These are phyloP conservation scores for Balanococcus diminutus DNA, from an alignment of 2,888 invertebrate species.

Conservation along the genomic window DNA sequence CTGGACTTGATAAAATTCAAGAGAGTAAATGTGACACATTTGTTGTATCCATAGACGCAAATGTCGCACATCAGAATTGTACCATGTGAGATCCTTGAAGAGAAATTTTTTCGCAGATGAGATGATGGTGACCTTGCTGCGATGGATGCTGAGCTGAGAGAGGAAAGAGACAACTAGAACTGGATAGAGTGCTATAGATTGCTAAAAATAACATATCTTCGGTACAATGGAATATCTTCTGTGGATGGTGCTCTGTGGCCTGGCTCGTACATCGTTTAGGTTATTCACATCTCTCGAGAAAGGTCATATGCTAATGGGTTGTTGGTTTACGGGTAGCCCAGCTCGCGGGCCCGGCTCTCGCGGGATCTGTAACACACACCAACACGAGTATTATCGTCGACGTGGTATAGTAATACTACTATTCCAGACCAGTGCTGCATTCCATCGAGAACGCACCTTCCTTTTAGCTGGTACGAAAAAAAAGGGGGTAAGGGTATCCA, in stretches of 20 bases:
- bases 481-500: no score
- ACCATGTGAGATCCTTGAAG: not conserved
- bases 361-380: not conserved
- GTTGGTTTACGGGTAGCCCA: conserved; percentile 25
- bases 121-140: not conserved
- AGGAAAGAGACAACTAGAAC: not conserved
- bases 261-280: not conserved
- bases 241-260: no score
- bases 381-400: not conserved
- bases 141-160: not conserved
- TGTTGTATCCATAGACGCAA: no score
- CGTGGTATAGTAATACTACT: not conserved
- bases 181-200: not conserved
- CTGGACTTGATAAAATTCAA: no score
- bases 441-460: conserved; percentile 14
- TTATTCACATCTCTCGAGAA: conserved; percentile 21
- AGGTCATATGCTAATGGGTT: conserved; percentile 44
- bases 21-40: no score
- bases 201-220: not conserved
- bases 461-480: no score
- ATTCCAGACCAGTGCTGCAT: conserved; percentile 19
- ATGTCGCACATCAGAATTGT: no score
- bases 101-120: not conserved
- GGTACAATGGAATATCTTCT: no score
- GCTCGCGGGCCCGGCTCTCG: not conserved